phyloP scores from a whole-genome alignment of 1,140 invertebrate species.

The Mamestra configurata region DNA sequence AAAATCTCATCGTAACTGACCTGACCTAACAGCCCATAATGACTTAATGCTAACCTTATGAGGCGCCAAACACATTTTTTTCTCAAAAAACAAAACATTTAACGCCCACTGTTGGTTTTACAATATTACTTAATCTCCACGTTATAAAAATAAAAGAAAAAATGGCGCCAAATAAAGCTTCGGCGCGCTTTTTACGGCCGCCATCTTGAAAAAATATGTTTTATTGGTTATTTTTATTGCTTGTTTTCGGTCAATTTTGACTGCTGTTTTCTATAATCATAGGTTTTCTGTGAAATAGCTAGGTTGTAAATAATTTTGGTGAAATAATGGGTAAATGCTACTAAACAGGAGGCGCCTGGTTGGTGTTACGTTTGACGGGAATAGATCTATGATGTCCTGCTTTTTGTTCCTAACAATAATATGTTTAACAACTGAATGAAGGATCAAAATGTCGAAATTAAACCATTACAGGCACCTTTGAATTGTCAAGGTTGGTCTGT shows the following conservation, averaged over 20 bases:
- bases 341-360: not conserved
- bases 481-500: too few relatives aligned
- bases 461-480: too few relatives aligned
- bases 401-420: too few relatives aligned
- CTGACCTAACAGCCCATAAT: slow-evolving; percentile 52
- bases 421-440: too few relatives aligned
- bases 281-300: slow-evolving; percentile 49
- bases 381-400: not conserved
- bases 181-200: slow-evolving; percentile 53
- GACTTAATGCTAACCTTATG: slow-evolving; percentile 49
- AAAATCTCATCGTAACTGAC: slow-evolving; percentile 46
- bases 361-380: slow-evolving; percentile 15
- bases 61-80: slow-evolving; percentile 58
- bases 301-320: slow-evolving; percentile 35
- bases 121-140: slow-evolving; percentile 72
- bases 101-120: slow-evolving; percentile 78
- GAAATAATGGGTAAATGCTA: slow-evolving; percentile 22
- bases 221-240: slow-evolving; percentile 64
- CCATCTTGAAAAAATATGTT: slow-evolving; percentile 59
- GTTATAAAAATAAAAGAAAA: slow-evolving; percentile 62
- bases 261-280: slow-evolving; percentile 61
- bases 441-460: too few relatives aligned
- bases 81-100: slow-evolving; percentile 56
- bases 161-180: slow-evolving; percentile 63
- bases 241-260: slow-evolving; percentile 56